Evolutionary conservation across 2,113 vertebrate genomes (phyloP), one percentile per base, ranked within the genome.

Genomic region (Ceyx melanurus): DNA sequence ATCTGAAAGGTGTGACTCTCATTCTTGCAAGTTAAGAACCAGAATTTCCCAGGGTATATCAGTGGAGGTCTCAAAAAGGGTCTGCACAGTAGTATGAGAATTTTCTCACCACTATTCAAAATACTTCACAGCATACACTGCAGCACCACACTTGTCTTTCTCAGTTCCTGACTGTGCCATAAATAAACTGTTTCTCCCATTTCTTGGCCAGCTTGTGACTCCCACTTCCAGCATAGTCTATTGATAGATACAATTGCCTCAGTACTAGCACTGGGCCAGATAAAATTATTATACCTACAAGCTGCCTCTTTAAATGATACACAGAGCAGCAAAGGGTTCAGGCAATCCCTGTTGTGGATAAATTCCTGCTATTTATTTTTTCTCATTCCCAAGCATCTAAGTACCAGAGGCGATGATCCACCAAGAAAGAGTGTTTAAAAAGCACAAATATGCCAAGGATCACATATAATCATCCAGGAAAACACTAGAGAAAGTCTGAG

Each of bases 331-430:
- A 60, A 89, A 89, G 37, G 33, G 21, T 72, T 90, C 88, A 88
- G 71, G 74, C 87, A 95, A 93, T 87, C 50, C 53, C 74, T 71
- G 10, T 3, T 70, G 77, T 25, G 56, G 79, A 88, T 76, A 40
- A 82, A 28, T 18, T 92, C 65, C 82, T 82, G 46, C 29, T 82
- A 73, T 96, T 94, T 89, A 83, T 89, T 79, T 92, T 85, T 58
- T 66, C 50, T 48, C 31, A 57, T 88, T 93, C 67, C 48, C 67
- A 89, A 54, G 92, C 21, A 57, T 23, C 26, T 50, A 75, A 95
- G 42, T 64, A 82, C 88, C 74, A 93, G 62, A 94, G 51, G 56
- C 0, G 15, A 65, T 60, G 90, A 91, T 56, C 61, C 57, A 89
- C 35, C 23, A 61, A 79, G 45, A 57, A 61, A 60, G 28, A 83